Base-by-base conservation (phyloP, 1,140 invertebrate genomes). In the Nomia melanderi region DNA sequence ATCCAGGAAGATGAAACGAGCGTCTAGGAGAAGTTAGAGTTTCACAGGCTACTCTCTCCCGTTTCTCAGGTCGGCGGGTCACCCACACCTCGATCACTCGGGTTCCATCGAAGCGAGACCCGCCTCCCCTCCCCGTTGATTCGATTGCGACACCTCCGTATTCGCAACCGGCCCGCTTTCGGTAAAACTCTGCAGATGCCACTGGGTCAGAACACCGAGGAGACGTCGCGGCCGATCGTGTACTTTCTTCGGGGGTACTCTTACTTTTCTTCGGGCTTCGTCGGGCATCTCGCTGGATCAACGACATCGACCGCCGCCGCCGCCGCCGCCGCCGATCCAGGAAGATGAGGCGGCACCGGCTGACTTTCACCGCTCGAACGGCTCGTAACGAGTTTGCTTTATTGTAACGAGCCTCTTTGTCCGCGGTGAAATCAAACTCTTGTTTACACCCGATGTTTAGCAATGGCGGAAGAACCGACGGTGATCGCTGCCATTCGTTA, bases 1-100 rank as follows among this genome's bases (percentile, higher is more conserved):
- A 79, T 71, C 69, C 67, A 79, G 79, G 76, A 77, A 83, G 81
- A 83, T 72, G 78, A 83, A 77, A n/a, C n/a, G 62, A 83, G 56
- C 50, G 39, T 17, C 23, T 25, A 63, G 54, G 12, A 76, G 39
- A 74, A 47, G 31, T 23, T 56, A 29, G 47, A 56, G 67, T 84
- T 84, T 79, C 67, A 59, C 82, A 44, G 39, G 36, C 65, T 27
- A 65, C 74, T 70, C 79, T 77, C 59, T 65, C 53, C 23, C 47
- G 17, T 33, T 69, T 23, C 27, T 36, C 11, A 23, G 79, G 79
- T 81, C 73, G 41, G 53, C 29, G 12, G 78, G 63, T 77, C 62
- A 81, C 53, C 65, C 71, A 77, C 39, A 65, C 60, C 60, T 80
- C 60, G 41, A 60, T 50, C 23, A 62, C 50, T 71, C 56, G 60